phyloP scores from a whole-genome alignment of 2,113 vertebrate genomes.

The Meles meles region DNA sequence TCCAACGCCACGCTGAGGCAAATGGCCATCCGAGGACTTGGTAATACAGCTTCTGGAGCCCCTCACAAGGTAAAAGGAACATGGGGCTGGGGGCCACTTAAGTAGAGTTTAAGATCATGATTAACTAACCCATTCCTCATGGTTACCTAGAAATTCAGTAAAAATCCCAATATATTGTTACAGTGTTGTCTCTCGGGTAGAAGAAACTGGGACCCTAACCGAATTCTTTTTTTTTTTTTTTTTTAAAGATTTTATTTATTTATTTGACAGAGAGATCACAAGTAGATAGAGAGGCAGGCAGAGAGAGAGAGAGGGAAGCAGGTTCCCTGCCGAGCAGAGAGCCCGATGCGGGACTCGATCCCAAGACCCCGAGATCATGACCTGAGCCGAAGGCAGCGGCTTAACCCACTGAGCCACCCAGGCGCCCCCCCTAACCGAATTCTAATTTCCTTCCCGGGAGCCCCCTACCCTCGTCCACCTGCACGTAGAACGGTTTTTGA shows the following conservation, averaged over 20 bases:
- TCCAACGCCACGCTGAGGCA: conserved; percentile 61
- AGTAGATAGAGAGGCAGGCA: too few species aligned
- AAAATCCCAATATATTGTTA: not conserved
- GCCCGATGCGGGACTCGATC: too few species aligned
- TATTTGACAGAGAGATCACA: too few species aligned
- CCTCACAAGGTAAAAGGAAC: conserved; percentile 63
- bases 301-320: too few species aligned
- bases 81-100: rapidly evolving
- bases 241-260: too few species aligned
- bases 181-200: not conserved
- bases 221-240: too few species aligned
- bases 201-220: not conserved
- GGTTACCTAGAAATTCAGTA: not conserved
- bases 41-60: conserved; percentile 52
- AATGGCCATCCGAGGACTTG: conserved; percentile 69
- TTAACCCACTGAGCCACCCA: too few species aligned
- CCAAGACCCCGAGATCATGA: too few species aligned
- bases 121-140: not conserved
- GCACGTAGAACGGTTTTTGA: not conserved
- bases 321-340: too few species aligned
- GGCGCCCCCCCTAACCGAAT: not conserved
- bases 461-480: not conserved
- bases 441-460: not conserved
- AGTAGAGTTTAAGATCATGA: not conserved
- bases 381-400: too few species aligned